Base-by-base conservation (phyloP, 2,797 vertebrate genomes). In the Hybognathus amarus region DNA sequence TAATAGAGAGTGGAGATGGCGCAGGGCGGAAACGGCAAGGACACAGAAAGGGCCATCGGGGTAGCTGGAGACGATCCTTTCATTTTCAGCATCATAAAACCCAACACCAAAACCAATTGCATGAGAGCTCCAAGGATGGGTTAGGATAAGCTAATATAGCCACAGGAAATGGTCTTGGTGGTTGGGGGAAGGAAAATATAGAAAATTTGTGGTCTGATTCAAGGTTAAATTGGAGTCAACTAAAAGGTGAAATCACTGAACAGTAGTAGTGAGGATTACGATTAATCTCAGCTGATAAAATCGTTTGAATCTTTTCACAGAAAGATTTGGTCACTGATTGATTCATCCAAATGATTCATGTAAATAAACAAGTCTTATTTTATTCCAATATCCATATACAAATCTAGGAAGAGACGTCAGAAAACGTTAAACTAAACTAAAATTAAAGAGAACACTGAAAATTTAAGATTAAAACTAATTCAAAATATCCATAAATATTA, bases 81-180 rank as follows among this genome's bases (percentile, higher is more conserved):
- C 86, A 87, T 91, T 92, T 84, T 87, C 77, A 88, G 89, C 82
- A 85, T 92, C 91, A 85, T 94, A 94, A 94, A 90, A 94, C 91
- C 86, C 90, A 91, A 91, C 89, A 91, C 88, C 90, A 92, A 93
- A 93, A 93, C 88, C 90, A 89, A 81, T 27, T 67, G 85, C n/a
- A 81, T 18, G 20, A 74, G 66, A 42, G 64, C 76, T 73, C 82
- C 33, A 20, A 81, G 71, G 79, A 69, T 6, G 63, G 4, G 30
- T 13, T 59, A 67, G 82, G 68, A 52, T 63, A 70, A 27, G 33
- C 30, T 84, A 73, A 56, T 76, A 78, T 52, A 64, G 63, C 79
- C 71, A 79, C 27, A 82, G 38, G 45, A 83, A 47, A 50, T 66
- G 13, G 67, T 84, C 63, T 77, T 40, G 20, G 61, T 17, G 61